These are phyloP conservation scores for Monochamus alternatus DNA, from an alignment of 2,888 invertebrate genomes.

Conservation along the genomic window DNA sequence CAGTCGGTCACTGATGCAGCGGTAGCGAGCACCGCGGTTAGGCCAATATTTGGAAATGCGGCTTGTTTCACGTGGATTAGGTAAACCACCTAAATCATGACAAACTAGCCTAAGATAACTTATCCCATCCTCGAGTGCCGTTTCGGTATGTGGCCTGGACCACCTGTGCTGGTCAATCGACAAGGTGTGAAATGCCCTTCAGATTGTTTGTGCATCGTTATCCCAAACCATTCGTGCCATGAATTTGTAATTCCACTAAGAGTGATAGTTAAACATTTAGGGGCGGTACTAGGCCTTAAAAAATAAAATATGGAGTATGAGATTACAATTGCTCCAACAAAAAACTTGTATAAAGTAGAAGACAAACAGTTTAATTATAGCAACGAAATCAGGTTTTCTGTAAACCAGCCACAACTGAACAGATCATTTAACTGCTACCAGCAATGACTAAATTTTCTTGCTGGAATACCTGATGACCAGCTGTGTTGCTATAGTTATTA, in stretches of 20 bases:
- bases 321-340: not conserved
- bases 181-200: conserved; percentile 47
- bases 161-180: conserved; percentile 52
- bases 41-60: conserved; percentile 46
- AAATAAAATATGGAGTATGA: not conserved
- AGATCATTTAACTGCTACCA: no score
- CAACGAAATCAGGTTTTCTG: no score
- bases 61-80: conserved; percentile 54
- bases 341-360: no score
- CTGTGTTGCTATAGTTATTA: no score
- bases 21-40: conserved; percentile 32
- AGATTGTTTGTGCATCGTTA: conserved; percentile 35
- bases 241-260: conserved; percentile 20
- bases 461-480: no score
- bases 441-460: no score
- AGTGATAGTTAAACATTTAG: conserved; percentile 10
- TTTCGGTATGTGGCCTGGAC: conserved; percentile 51
- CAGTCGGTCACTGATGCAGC: conserved; percentile 33
- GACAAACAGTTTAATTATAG: no score
- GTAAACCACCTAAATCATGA: conserved; percentile 52
- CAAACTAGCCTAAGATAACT: conserved; percentile 60
- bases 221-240: not conserved
- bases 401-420: no score
- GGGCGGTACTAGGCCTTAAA: not conserved
- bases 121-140: conserved; percentile 46